phyloP scores from a whole-genome alignment of 2,797 vertebrate species.

The Agapornis canus region DNA sequence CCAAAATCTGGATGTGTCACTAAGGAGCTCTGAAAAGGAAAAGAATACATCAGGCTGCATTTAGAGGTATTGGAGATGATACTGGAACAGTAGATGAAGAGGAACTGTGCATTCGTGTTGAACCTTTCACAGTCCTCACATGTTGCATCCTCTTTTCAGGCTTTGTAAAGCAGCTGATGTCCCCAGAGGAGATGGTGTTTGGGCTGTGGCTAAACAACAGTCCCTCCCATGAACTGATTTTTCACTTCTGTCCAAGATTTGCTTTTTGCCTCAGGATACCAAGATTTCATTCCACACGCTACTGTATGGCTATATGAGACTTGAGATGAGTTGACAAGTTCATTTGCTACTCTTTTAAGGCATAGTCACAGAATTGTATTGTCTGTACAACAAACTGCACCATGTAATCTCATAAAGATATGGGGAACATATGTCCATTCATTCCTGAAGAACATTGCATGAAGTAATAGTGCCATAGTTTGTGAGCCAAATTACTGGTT shows the following conservation, averaged over 20 bases:
- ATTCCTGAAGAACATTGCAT: rapidly evolving
- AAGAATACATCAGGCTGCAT: not conserved
- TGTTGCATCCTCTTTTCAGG: not conserved
- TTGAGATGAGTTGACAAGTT: not conserved
- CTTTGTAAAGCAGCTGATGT: not conserved
- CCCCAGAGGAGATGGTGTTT: not conserved
- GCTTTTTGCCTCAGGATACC: not conserved
- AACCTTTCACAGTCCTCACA: not conserved
- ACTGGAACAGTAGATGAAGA: not conserved
- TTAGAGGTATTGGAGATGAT: not conserved
- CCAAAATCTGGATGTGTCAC: slow-evolving; percentile 6
- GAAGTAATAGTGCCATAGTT: not conserved
- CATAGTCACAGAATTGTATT: not conserved
- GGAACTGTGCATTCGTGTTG: not conserved
- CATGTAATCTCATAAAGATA: not conserved
- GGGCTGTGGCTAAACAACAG: not conserved
- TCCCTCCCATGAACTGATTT: not conserved
- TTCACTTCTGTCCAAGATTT: not conserved
- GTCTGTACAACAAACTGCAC: not conserved
- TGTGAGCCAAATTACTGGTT: not conserved
- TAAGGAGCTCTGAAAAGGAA: slow-evolving; percentile 66
- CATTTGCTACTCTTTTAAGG: not conserved
- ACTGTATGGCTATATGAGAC: not conserved
- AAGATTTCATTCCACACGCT: not conserved
- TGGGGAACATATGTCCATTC: rapidly evolving